A percentile compares a stretch with the other conserved stretches of the same genome.
phyloP scores from a whole-genome alignment of 2,113 vertebrate species.

The Anolis carolinensis region DNA sequence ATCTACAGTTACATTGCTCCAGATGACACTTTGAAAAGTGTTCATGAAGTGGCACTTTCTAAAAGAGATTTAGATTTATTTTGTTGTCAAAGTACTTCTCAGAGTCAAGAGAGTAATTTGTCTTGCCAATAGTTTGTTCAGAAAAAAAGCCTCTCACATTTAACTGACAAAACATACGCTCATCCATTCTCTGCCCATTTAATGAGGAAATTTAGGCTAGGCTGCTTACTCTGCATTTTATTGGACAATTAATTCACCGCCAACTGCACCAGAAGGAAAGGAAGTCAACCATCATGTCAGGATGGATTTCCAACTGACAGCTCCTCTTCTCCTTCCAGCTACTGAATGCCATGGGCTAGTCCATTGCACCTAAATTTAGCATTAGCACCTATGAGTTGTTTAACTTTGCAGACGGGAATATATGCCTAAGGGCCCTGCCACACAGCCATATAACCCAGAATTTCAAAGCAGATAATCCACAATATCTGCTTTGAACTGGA shows the following conservation, averaged over 20 bases:
- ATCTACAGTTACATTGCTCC: not conserved
- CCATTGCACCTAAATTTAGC: not conserved
- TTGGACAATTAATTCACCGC: not conserved
- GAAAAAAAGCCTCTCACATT: not conserved
- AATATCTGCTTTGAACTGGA: no score
- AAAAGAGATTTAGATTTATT: constrained; percentile 14
- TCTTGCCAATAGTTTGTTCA: constrained; percentile 3
- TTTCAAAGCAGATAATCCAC: no score
- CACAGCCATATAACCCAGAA: no score
- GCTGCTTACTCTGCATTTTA: not conserved
- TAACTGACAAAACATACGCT: not conserved
- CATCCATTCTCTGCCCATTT: not conserved
- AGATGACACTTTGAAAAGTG: not conserved
- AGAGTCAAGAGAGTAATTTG: constrained; percentile 8
- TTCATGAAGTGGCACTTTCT: constrained; percentile 10
- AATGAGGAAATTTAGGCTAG: not conserved
- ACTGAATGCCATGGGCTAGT: not conserved
- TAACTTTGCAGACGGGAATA: no score
- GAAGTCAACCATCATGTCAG: not conserved
- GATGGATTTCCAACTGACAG: not conserved
- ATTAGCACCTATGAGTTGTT: no score
- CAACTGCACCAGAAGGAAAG: not conserved
- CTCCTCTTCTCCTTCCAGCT: not conserved
- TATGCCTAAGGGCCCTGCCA: no score
- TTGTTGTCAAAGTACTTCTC: constrained; percentile 14